Conservation (phyloP, 2,113 vertebrate species). For the Poicephalus meyeri region DNA sequence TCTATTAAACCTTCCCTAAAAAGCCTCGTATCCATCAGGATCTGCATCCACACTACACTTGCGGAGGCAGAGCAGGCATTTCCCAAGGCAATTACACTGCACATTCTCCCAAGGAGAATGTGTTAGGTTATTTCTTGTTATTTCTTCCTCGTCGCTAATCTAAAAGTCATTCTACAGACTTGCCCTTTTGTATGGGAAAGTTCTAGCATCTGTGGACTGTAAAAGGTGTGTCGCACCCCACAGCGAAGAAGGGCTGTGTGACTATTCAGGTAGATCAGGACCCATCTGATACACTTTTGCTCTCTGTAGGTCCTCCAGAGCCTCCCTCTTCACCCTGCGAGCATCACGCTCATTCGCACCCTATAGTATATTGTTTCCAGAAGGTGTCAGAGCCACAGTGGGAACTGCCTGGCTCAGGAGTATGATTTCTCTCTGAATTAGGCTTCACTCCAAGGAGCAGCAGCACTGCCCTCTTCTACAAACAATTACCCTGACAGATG, state of each 20-base stretch:
- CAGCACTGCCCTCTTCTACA: not conserved
- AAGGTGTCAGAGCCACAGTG: not conserved
- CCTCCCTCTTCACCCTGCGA: not conserved
- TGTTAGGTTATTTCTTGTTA: not conserved
- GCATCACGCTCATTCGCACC: not conserved
- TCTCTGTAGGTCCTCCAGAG: not conserved
- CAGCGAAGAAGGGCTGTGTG: not conserved
- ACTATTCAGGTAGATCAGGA: not conserved
- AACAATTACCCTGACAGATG: not conserved
- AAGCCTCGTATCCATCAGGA: not conserved
- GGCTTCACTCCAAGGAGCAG: not conserved
- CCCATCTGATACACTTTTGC: not conserved
- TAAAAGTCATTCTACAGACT: not conserved
- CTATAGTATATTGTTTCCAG: not conserved
- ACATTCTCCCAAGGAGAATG: not conserved
- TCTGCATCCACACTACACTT: too few relatives aligned
- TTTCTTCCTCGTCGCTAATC: too few relatives aligned
- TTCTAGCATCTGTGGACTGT: not conserved
- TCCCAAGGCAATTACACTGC: not conserved
- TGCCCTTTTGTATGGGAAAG: not conserved
- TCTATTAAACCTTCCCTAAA: not conserved
- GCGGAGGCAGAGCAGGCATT: too few relatives aligned
- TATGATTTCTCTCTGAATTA: not conserved
- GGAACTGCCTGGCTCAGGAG: not conserved
- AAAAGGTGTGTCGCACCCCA: not conserved